Base-by-base conservation (phyloP, 1,140 invertebrate genomes). In the Sminthurinus signatus region DNA sequence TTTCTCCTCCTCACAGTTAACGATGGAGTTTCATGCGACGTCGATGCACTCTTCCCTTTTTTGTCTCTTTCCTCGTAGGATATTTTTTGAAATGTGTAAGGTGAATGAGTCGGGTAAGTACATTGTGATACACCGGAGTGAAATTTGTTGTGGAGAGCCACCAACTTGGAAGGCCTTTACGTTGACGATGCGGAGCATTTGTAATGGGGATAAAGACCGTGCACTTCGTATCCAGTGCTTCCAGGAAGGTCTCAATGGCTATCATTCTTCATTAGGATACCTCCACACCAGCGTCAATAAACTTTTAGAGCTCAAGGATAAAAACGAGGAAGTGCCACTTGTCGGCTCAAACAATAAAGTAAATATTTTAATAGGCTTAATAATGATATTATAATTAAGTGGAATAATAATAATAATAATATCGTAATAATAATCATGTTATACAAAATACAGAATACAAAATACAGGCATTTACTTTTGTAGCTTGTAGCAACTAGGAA, bases 81-180 rank as follows among this genome's bases (percentile, higher is more conserved):
- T 72, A 14, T 84, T 82, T 73, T 73, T 83, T 52, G 81, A 82
- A 71, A 76, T 84, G 61, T 76, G 73, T 46, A 78, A 80, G 68
- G 73, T 76, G n/a, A 78, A 75, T 43, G 75, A 79, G 64, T 78
- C 80, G 73, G 76, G 76, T 15, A 74, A 74, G 36, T 79, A 75
- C 61, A 73, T 74, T 69, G 68, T 78, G 48, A 80, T 77, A 46
- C 73, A 80, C 74, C 68, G 76, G 73, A 75, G 77, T 71, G 73
- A 80, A 73, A 8, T 28, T 28, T 52, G 23, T 28, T 8, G 32
- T 75, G 76, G 17, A 8, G 28, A 39, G 60, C 43, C 31, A 19
- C 48, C 28, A 50, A 23, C 31, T 55, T 66, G 64, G 59, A n/a
- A 51, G 46, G 27, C 58, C n/a, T 81, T 85, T 69, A 75, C 75